Conservation (phyloP, 2,888 invertebrate genomes). For the Hirtodrosophila cameraria region DNA sequence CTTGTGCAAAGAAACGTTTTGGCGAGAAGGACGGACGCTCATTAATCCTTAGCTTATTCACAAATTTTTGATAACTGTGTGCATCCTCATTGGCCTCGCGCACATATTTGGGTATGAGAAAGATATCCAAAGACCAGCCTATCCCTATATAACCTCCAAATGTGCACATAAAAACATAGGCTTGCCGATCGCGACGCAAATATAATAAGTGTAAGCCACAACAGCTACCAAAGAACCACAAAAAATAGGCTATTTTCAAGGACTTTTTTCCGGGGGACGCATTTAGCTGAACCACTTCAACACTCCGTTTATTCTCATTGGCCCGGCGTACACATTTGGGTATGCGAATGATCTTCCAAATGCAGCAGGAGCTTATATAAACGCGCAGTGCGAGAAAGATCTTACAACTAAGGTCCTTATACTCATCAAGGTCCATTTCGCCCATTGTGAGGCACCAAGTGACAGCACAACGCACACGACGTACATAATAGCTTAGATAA, state of each 20-base stretch:
- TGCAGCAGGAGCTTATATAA: too few species aligned
- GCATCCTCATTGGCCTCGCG: conserved; percentile 91
- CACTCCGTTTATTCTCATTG: too few species aligned
- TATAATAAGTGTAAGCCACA: conserved; percentile 96
- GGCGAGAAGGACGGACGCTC: conserved; percentile 91
- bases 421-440: too few species aligned
- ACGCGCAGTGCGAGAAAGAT: too few species aligned
- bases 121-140: conserved; percentile 95
- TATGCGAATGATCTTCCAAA: too few species aligned
- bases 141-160: conserved; percentile 93
- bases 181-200: conserved; percentile 93
- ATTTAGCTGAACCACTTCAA: too few species aligned
- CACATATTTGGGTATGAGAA: conserved; percentile 93
- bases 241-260: conserved; percentile 89
- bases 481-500: too few species aligned
- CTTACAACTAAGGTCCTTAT: too few species aligned
- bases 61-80: conserved; percentile 84
- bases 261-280: conserved; percentile 84
- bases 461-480: too few species aligned
- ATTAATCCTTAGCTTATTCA: conserved; percentile 86
- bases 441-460: too few species aligned
- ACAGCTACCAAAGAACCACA: conserved; percentile 94
- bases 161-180: conserved; percentile 94
- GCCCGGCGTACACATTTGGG: too few species aligned
- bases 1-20: too few species aligned